Conservation (phyloP, 2,797 vertebrate species). For the Cheirogaleus major region DNA sequence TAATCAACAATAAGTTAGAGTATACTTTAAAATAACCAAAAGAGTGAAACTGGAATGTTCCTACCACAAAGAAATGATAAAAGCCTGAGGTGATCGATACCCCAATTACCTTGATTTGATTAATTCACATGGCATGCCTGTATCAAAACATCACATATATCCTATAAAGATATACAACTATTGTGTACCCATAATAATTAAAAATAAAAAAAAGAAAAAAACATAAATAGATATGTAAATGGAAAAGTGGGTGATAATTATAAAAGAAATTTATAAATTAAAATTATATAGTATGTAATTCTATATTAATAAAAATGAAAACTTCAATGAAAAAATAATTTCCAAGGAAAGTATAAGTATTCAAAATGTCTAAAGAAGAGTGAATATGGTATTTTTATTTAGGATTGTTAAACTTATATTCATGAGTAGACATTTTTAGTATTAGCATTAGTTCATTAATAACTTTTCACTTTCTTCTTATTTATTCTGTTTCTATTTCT, state of each 20-base stretch:
- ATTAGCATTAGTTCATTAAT: not conserved
- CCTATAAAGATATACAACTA: not conserved
- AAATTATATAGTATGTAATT: slow-evolving; percentile 24
- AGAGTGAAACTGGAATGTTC: too few species aligned
- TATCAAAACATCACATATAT: not conserved
- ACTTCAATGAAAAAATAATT: slow-evolving; percentile 24
- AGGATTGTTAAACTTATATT: not conserved
- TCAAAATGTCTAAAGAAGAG: not conserved
- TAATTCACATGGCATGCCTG: not conserved
- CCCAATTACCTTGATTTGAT: not conserved
- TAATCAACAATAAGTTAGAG: not conserved
- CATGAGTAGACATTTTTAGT: not conserved
- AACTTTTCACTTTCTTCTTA: not conserved
- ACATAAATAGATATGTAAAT: not conserved
- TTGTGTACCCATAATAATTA: not conserved
- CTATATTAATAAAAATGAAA: slow-evolving; percentile 32
- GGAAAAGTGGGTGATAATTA: not conserved
- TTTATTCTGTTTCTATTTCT: not conserved
- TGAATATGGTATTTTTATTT: not conserved
- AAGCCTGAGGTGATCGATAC: not conserved
- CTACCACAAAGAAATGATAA: not conserved
- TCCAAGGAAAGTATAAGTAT: not conserved
- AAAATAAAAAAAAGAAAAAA: not conserved
- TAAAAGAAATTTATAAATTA: slow-evolving; percentile 30
- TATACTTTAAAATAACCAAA: too few species aligned